Conservation (phyloP, 1,140 invertebrate genomes). For the Leucophenga varia region DNA sequence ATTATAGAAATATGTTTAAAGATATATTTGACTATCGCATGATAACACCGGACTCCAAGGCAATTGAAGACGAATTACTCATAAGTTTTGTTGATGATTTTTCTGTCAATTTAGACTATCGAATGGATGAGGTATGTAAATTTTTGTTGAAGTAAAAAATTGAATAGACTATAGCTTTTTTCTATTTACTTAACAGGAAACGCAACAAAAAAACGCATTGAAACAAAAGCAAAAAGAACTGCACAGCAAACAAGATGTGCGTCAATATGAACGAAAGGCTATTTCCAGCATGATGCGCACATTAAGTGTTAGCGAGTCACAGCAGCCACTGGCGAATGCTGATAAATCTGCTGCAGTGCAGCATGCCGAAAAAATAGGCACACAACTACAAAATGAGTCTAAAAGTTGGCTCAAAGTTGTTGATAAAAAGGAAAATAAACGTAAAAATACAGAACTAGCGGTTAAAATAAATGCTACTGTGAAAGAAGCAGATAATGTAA, state of each 20-base stretch:
- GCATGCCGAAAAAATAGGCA: conserved; percentile 13
- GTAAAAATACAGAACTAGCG: conserved; percentile 42
- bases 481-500: conserved; percentile 37
- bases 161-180: too few relatives aligned
- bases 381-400: conserved; percentile 21
- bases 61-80: conserved; percentile 59
- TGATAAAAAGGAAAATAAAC: conserved; percentile 49
- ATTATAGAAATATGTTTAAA: conserved; percentile 58
- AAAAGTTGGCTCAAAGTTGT: conserved; percentile 44
- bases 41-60: conserved; percentile 62
- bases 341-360: conserved; percentile 14
- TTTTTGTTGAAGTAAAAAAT: neutral
- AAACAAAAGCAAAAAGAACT: conserved; percentile 40
- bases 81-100: conserved; percentile 55
- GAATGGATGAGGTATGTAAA: conserved; percentile 41
- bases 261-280: conserved; percentile 47
- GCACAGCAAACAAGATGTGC: conserved; percentile 30
- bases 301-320: conserved; percentile 21
- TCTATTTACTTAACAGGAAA: conserved; percentile 16
- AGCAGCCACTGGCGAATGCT: conserved; percentile 2
- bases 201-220: conserved; percentile 15
- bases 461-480: conserved; percentile 51
- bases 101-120: conserved; percentile 47
- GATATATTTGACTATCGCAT: conserved; percentile 55
- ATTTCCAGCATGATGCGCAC: conserved; percentile 47